A percentile compares a stretch with the other conserved stretches of the same genome.
These are phyloP conservation scores for Pseudomyrmex flavicornis DNA, from an alignment of 1,140 invertebrate genomes.

Conservation along the genomic window DNA sequence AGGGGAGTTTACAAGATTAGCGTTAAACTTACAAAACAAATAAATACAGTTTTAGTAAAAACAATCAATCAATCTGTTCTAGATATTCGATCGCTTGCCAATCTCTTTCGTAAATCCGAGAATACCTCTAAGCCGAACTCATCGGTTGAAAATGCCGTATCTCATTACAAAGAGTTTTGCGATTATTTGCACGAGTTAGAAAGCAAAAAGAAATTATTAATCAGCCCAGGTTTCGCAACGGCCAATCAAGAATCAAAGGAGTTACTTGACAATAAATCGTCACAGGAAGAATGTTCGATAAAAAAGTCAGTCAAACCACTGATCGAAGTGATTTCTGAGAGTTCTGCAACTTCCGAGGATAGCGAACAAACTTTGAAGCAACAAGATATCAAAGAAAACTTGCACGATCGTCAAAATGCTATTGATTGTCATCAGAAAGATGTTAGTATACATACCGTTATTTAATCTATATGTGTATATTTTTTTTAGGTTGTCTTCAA, in stretches of 20 bases:
- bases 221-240: constrained; percentile 54
- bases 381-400: constrained; percentile 2
- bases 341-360: neutral
- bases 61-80: constrained; percentile 4
- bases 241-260: constrained; percentile 2
- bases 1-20: too few relatives aligned
- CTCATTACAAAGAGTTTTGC: constrained; percentile 60
- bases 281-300: constrained; percentile 35
- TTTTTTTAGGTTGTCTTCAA: constrained; percentile 22
- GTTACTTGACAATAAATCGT: neutral
- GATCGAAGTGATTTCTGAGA: constrained; percentile 52
- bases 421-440: constrained; percentile 3
- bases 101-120: constrained; percentile 17
- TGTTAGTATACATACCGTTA: constrained; percentile 12
- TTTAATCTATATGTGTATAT: constrained; percentile 21
- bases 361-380: neutral
- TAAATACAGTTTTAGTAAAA: too few relatives aligned
- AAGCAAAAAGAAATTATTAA: constrained; percentile 41
- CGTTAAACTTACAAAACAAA: too few relatives aligned
- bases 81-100: constrained; percentile 44
- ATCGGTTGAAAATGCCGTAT: neutral
- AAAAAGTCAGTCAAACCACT: constrained; percentile 44
- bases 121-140: neutral
- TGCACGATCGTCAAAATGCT: neutral
- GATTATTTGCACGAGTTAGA: constrained; percentile 40